These are phyloP conservation scores for Sciurus carolinensis DNA, from an alignment of 2,797 vertebrate genomes.

Conservation along the genomic window DNA sequence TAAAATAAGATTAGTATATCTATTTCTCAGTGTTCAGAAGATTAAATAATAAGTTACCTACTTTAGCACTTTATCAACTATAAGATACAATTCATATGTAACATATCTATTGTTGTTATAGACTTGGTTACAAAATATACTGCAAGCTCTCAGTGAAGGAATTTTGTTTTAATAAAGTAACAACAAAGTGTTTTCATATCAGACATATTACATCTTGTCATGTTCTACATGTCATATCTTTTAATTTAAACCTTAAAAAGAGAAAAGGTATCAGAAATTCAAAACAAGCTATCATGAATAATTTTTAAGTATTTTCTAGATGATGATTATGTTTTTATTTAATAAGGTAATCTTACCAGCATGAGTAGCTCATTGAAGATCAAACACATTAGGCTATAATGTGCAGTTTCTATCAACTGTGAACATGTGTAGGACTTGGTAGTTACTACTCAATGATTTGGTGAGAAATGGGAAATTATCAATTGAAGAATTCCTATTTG, in stretches of 20 bases:
- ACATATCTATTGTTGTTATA: background rate
- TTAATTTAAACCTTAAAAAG: background rate
- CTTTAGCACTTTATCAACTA: background rate
- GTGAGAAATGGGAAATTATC: constrained; percentile 25
- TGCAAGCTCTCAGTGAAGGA: background rate
- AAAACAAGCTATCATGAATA: background rate
- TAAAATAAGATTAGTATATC: background rate
- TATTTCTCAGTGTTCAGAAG: background rate
- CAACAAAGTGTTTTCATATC: background rate
- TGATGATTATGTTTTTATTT: background rate
- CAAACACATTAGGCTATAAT: background rate
- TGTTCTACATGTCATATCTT: background rate
- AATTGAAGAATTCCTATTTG: constrained; percentile 47
- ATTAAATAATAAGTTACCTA: background rate
- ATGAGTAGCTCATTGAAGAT: background rate
- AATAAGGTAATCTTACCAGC: background rate
- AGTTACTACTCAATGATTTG: constrained; percentile 10
- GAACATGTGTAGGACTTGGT: background rate
- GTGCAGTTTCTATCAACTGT: background rate
- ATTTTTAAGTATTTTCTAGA: background rate
- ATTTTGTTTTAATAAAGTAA: background rate
- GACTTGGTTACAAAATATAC: background rate
- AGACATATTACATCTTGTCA: background rate
- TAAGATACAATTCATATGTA: background rate
- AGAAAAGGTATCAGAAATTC: background rate